Conservation (phyloP, 2,113 vertebrate species). For the Chelonoidis abingdonii region DNA sequence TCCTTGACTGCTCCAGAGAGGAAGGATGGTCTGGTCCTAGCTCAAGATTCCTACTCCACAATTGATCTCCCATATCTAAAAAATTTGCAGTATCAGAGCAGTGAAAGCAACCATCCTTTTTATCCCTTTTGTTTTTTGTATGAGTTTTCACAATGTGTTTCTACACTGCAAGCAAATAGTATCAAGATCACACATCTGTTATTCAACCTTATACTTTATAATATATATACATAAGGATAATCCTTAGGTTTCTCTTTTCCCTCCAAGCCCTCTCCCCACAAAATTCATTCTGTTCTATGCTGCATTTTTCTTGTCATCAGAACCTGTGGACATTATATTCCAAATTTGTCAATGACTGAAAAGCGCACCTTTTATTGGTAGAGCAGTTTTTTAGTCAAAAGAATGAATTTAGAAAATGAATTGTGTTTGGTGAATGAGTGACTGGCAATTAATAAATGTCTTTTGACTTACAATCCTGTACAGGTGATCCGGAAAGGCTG, state of each 20-base stretch:
- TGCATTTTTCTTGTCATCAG: not conserved
- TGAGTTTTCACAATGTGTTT: not conserved
- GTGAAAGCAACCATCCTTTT: not conserved
- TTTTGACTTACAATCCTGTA: conserved; percentile 59
- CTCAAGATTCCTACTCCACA: not conserved
- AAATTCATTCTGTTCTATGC: not conserved
- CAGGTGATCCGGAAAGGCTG: conserved; percentile 94
- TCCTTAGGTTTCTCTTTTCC: not conserved
- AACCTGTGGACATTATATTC: not conserved
- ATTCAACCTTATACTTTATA: not conserved
- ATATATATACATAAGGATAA: not conserved
- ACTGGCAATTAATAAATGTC: not conserved
- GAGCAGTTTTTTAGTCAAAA: conserved; percentile 8
- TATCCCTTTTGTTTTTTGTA: not conserved
- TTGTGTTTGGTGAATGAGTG: not conserved
- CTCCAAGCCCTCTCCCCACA: not conserved
- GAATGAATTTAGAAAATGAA: not conserved
- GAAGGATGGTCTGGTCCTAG: not conserved
- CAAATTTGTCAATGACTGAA: conserved; percentile 15
- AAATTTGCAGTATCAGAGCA: not conserved
- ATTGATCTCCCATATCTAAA: not conserved
- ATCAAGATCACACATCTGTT: not conserved
- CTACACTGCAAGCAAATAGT: not conserved
- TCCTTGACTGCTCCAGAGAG: not conserved
- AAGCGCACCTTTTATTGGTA: not conserved